These are phyloP conservation scores for Athripsodes cinereus DNA, from an alignment of 2,888 invertebrate species.

Conservation along the genomic window DNA sequence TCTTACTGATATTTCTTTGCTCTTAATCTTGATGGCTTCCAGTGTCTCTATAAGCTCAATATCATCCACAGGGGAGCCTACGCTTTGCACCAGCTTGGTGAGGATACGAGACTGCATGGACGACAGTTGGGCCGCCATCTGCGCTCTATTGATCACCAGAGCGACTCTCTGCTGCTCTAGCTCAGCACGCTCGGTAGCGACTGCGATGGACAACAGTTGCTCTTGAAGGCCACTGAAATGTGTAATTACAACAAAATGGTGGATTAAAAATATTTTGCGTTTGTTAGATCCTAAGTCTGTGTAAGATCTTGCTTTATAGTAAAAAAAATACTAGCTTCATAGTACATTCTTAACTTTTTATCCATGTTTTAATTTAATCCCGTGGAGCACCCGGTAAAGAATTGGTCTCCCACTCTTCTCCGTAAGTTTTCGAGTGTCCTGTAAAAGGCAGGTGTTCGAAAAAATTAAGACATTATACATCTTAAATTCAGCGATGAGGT, in stretches of 20 bases:
- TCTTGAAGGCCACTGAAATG: constrained; percentile 78
- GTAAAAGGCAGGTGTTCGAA: no score
- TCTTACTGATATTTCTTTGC: constrained; percentile 70
- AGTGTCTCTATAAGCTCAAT: constrained; percentile 83
- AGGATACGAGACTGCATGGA: constrained; percentile 86
- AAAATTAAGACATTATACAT: no score
- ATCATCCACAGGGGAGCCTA: constrained; percentile 87
- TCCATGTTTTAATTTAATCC: no score
- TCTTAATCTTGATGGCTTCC: constrained; percentile 77
- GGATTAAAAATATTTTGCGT: not conserved
- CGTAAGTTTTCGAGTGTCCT: no score
- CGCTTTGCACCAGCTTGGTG: constrained; percentile 71
- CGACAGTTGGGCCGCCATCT: constrained; percentile 73
- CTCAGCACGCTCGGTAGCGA: constrained; percentile 79
- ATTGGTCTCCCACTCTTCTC: no score
- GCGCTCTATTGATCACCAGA: constrained; percentile 70
- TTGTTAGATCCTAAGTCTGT: no score
- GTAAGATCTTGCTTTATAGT: no score
- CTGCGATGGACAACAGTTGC: constrained; percentile 77
- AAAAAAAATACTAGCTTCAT: no score
- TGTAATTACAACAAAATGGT: not conserved
- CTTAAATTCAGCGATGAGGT: no score
- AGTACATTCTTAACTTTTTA: no score
- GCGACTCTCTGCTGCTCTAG: constrained; percentile 75
- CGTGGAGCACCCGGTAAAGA: no score